Conservation (phyloP, 2,113 vertebrate species). For the Limnothrissa miodon region DNA sequence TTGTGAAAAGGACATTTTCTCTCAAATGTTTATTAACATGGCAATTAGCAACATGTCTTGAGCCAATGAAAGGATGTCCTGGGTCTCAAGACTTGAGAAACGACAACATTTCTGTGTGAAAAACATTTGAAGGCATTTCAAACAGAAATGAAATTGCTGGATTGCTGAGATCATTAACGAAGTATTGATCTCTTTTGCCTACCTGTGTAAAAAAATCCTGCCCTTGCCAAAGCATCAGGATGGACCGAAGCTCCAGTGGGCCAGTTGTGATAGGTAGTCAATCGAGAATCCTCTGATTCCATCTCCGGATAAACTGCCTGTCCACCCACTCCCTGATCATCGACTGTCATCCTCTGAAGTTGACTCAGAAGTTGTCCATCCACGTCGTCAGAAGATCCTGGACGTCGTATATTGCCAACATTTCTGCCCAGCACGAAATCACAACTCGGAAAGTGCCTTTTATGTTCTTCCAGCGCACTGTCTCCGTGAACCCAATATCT, state of each 20-base stretch:
- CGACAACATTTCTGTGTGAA: too few species aligned
- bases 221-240: conserved; percentile 76
- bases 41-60: neutral
- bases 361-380: conserved; percentile 88
- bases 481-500: conserved; percentile 69
- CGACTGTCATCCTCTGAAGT: conserved; percentile 72
- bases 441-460: conserved; percentile 69
- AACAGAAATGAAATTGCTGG: neutral
- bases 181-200: neutral
- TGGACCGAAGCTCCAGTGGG: conserved; percentile 59
- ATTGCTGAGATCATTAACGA: neutral
- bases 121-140: neutral
- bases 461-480: conserved; percentile 57
- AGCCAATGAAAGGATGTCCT: too few species aligned
- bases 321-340: conserved; percentile 65
- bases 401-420: conserved; percentile 60
- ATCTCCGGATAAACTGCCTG: conserved; percentile 79
- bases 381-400: conserved; percentile 68
- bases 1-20: conserved; percentile 1
- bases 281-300: conserved; percentile 73
- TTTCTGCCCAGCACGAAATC: conserved; percentile 58
- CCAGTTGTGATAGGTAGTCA: conserved; percentile 82
- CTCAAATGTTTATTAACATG: conserved; percentile 2
- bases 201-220: conserved; percentile 94
- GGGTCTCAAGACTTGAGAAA: too few species aligned